phyloP scores from a whole-genome alignment of 1,140 invertebrate species.

The Aporrectodea caliginosa region DNA sequence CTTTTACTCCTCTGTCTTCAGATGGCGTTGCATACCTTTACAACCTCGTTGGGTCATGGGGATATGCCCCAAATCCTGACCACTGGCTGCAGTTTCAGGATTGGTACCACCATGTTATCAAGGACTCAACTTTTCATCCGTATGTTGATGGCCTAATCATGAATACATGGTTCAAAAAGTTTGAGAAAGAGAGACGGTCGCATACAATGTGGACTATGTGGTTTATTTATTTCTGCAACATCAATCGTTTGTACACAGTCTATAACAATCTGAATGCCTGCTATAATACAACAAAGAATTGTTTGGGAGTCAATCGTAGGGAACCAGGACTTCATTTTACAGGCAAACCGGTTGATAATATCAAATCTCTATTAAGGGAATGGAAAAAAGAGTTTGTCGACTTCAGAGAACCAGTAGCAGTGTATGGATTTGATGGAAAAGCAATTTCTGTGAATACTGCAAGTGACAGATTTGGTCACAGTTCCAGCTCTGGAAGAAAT shows the following conservation, averaged over 20 bases:
- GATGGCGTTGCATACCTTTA: slow-evolving; percentile 20
- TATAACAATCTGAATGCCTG: slow-evolving; percentile 12
- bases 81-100: slow-evolving; percentile 18
- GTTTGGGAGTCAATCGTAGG: slow-evolving; percentile 19
- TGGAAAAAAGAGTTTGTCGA: background rate
- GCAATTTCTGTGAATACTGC: too few relatives aligned
- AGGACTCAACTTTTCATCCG: background rate
- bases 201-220: slow-evolving; percentile 33
- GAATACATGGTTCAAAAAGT: slow-evolving; percentile 24
- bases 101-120: slow-evolving; percentile 9
- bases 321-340: slow-evolving; percentile 28
- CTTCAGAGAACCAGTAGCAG: background rate
- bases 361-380: background rate
- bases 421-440: background rate
- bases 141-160: slow-evolving; percentile 10
- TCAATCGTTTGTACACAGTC: slow-evolving; percentile 18
- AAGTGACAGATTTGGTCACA: too few relatives aligned
- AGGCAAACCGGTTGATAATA: slow-evolving; percentile 1
- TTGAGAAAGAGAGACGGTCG: background rate
- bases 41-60: slow-evolving; percentile 21
- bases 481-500: too few relatives aligned
- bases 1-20: background rate
- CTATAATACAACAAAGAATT: background rate
- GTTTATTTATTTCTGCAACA: slow-evolving; percentile 29
- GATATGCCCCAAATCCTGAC: slow-evolving; percentile 24